phyloP scores from a whole-genome alignment of 2,888 invertebrate species.

The Nipponacmea schrenckii region DNA sequence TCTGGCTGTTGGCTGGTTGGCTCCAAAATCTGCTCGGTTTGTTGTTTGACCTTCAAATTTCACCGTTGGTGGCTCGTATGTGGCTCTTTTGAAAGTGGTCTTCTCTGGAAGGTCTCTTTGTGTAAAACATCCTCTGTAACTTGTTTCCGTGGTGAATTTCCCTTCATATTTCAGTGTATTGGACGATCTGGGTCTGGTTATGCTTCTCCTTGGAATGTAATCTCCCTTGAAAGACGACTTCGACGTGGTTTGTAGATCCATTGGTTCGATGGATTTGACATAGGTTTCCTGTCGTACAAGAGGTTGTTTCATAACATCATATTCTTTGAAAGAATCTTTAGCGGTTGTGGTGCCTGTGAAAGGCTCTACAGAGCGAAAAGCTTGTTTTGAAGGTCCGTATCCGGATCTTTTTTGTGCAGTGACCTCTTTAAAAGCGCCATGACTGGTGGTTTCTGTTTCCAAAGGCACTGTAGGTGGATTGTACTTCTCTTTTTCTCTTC shows the following conservation, averaged over 20 bases:
- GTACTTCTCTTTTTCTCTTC: slow-evolving; percentile 41
- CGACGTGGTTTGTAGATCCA: slow-evolving; percentile 29
- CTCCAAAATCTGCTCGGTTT: slow-evolving; percentile 54
- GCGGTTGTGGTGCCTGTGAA: slow-evolving; percentile 58
- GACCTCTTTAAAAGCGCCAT: slow-evolving; percentile 41
- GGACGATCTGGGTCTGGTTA: slow-evolving; percentile 46
- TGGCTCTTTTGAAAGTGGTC: slow-evolving; percentile 23
- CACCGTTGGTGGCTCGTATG: slow-evolving; percentile 51
- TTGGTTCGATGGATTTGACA: neutral
- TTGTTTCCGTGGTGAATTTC: neutral
- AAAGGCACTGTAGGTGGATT: slow-evolving; percentile 46
- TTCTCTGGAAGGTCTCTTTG: neutral
- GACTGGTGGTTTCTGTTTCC: slow-evolving; percentile 48
- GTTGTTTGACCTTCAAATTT: slow-evolving; percentile 62
- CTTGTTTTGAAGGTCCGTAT: slow-evolving; percentile 46
- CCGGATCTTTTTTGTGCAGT: slow-evolving; percentile 34
- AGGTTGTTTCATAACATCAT: slow-evolving; percentile 17
- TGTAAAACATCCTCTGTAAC: neutral
- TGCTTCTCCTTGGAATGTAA: slow-evolving; percentile 25
- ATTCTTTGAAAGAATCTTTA: slow-evolving; percentile 42
- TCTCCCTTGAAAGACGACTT: slow-evolving; percentile 38
- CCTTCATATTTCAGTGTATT: neutral
- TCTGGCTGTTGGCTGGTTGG: slow-evolving; percentile 45
- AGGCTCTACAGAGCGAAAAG: slow-evolving; percentile 51
- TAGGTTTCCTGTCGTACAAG: neutral